A percentile compares a stretch with the other conserved stretches of the same genome.
Evolutionary conservation across 2,797 vertebrate species (phyloP).

Genomic region (Eremophila alpestris): DNA sequence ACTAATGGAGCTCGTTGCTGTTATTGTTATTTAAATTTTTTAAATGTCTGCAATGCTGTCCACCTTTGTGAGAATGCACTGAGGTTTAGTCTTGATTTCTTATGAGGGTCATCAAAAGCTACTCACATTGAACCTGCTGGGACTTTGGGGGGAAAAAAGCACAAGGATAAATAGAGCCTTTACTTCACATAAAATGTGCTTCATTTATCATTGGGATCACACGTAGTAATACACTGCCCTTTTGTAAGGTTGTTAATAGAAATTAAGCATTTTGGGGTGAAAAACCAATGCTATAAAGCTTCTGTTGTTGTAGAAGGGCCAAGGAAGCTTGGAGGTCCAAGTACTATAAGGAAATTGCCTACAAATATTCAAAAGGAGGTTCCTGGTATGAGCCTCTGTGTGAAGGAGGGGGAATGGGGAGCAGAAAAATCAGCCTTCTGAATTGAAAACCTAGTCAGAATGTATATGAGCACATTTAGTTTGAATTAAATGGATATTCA

Average conservation of each 20-base stretch:
- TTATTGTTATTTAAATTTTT: not conserved
- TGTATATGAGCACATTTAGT: not conserved
- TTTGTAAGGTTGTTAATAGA: constrained; percentile 59
- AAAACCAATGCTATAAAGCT: constrained; percentile 25
- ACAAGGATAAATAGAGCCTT: constrained; percentile 52
- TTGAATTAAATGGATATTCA: not conserved
- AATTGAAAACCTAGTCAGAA: constrained; percentile 11
- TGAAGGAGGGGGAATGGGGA: not conserved
- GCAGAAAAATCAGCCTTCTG: not conserved
- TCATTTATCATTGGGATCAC: constrained; percentile 64
- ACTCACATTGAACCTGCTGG: constrained; percentile 26
- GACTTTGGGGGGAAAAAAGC: constrained; percentile 6
- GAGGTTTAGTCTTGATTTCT: constrained; percentile 15
- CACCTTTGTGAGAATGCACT: not conserved
- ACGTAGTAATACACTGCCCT: constrained; percentile 43
- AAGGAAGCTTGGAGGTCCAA: not conserved
- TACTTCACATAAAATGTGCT: constrained; percentile 58
- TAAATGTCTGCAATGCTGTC: not conserved
- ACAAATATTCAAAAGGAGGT: not conserved
- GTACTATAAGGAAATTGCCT: not conserved
- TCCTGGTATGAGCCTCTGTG: not conserved
- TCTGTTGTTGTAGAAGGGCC: constrained; percentile 29
- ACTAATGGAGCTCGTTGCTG: not conserved
- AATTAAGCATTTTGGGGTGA: constrained; percentile 47
- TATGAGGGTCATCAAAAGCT: constrained; percentile 58